phyloP scores from a whole-genome alignment of 2,888 invertebrate species.

The Aphodius granarius region DNA sequence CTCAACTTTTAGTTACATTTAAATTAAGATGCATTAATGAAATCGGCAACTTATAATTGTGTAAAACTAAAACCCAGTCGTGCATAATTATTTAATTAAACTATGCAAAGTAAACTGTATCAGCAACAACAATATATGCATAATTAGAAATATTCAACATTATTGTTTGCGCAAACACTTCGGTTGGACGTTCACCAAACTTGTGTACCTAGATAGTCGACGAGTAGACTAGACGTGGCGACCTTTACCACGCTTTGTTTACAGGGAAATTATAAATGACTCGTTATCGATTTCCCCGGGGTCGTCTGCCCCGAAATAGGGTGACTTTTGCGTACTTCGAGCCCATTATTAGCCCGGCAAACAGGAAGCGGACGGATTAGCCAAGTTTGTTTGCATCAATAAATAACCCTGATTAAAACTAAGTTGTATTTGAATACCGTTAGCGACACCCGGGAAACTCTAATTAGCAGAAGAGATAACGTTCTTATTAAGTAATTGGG shows the following conservation, averaged over 20 bases:
- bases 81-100: no score
- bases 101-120: no score
- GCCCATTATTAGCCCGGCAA: background rate
- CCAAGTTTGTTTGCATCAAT: background rate
- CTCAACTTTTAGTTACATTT: no score
- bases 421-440: background rate
- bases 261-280: background rate
- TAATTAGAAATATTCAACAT: no score
- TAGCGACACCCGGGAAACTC: background rate
- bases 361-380: background rate
- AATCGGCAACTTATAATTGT: no score
- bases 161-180: background rate
- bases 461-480: background rate
- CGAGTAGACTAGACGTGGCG: background rate
- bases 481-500: background rate
- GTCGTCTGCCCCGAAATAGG: background rate
- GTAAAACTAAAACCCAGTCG: no score
- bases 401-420: background rate
- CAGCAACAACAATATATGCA: no score
- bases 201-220: background rate
- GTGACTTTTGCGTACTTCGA: background rate
- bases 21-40: no score
- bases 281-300: background rate
- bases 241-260: background rate
- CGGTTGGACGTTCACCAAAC: background rate